phyloP scores from a whole-genome alignment of 2,797 vertebrate genomes.

The Podarcis siculus region DNA sequence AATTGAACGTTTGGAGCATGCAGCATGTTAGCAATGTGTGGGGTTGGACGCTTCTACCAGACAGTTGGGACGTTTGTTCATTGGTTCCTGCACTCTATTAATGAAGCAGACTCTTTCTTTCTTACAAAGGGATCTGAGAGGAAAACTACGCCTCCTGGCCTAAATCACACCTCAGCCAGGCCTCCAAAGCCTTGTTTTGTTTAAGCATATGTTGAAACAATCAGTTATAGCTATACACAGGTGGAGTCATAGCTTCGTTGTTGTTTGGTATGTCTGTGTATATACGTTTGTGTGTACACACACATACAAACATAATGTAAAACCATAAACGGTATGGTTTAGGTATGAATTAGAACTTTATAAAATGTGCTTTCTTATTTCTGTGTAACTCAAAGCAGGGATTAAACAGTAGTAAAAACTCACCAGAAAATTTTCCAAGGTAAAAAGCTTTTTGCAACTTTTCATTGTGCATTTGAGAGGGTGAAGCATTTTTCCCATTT shows the following conservation, averaged over 20 bases:
- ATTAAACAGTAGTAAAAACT: slow-evolving; percentile 82
- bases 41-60: too few relatives aligned
- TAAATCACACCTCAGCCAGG: slow-evolving; percentile 13
- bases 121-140: slow-evolving; percentile 38
- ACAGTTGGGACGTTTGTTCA: neutral
- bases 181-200: neutral
- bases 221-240: slow-evolving; percentile 37
- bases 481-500: slow-evolving; percentile 18
- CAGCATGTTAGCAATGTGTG: too few relatives aligned
- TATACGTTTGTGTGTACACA: slow-evolving; percentile 10
- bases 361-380: slow-evolving; percentile 78
- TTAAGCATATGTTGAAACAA: slow-evolving; percentile 17
- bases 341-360: slow-evolving; percentile 78
- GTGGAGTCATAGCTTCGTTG: slow-evolving; percentile 27
- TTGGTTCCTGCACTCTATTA: neutral
- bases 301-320: slow-evolving; percentile 61
- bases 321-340: slow-evolving; percentile 71
- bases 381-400: slow-evolving; percentile 70
- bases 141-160: slow-evolving; percentile 13
- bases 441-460: slow-evolving; percentile 73
- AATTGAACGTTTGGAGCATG: too few relatives aligned
- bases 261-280: neutral
- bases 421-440: slow-evolving; percentile 73
- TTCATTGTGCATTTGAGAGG: slow-evolving; percentile 70
- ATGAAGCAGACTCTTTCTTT: neutral